A percentile compares a stretch with the other conserved stretches of the same genome.
phyloP scores from a whole-genome alignment of 2,113 vertebrate species.

The Cettia cetti region DNA sequence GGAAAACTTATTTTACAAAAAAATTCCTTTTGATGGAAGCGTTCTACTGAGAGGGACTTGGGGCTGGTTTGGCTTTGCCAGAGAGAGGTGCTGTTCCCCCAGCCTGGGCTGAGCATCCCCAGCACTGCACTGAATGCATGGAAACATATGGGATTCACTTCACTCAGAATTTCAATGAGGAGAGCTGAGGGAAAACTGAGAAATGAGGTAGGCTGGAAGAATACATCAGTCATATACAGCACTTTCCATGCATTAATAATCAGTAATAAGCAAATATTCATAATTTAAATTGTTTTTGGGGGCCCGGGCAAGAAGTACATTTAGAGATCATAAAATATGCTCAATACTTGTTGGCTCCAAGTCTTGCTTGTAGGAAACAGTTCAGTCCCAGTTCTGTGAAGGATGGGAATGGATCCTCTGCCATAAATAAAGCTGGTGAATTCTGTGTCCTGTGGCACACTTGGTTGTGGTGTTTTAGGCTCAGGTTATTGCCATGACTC shows the following conservation, averaged over 20 bases:
- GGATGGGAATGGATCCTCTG: neutral
- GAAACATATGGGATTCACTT: neutral
- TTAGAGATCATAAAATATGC: neutral
- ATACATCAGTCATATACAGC: slow-evolving; percentile 26
- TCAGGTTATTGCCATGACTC: neutral
- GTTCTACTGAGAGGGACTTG: neutral
- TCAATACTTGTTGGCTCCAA: neutral
- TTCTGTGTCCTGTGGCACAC: neutral
- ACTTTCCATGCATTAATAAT: slow-evolving; percentile 49
- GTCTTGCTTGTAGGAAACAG: neutral
- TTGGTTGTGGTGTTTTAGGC: neutral
- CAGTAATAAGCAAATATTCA: slow-evolving; percentile 40
- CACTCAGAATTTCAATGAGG: slow-evolving; percentile 3
- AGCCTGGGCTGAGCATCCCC: neutral
- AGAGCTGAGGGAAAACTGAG: slow-evolving; percentile 21
- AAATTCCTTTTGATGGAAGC: neutral
- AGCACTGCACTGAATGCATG: neutral
- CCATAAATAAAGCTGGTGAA: neutral
- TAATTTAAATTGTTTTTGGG: slow-evolving; percentile 19
- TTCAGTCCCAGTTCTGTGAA: neutral
- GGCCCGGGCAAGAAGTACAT: neutral
- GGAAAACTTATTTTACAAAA: neutral
- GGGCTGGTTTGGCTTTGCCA: neutral
- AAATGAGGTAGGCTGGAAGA: slow-evolving; percentile 10
- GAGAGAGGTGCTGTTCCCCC: slow-evolving; percentile 18